Evolutionary conservation across 2,113 vertebrate species (phyloP), one percentile per base, ranked within the genome.

Genomic region (Notarius quadriscutis): DNA sequence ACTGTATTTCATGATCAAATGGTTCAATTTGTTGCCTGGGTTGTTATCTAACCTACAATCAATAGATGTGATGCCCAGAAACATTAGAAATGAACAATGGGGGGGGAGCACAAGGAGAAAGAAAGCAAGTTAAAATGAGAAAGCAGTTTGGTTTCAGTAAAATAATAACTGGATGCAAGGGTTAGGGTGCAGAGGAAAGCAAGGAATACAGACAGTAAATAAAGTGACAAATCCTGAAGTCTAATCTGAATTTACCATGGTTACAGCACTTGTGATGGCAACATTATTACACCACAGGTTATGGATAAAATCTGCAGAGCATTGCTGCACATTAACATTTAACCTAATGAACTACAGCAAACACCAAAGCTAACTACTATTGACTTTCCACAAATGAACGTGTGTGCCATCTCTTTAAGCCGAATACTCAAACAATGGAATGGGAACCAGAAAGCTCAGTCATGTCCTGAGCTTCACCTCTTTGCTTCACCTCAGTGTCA

Each of bases 401-500:
- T 34, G 27, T 25, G n/a, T 22, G 57, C 17, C 8, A 84, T 79
- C 25, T 34, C 79, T 65, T 57, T 55, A 75, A 87, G 85, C n/a
- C 62, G 25, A 63, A 60, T 20, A 20, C 15, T 20, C 82, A 83
- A 87, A 87, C 20, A 81, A 18, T 75, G 50, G 69, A 86, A 88
- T 63, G 74, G 53, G 69, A 60, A 65, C 67, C 71, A 63, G 30
- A 81, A 82, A 60, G 41, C 72, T 83, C 60, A 83, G 81, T 87
- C 67, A 72, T 81, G 86, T 30, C 50, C 55, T 27, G 34, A n/a
- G 25, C 53, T 79, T 27, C 9, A 20, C 65, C 51, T 51, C 77
- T 55, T 34, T 25, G 55, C 34, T 41, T 41, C 71, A 87, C 62
- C 88, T 91, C 85, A 89, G 85, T 89, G 85, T 10, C 57, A 89